A percentile compares a stretch with the other conserved stretches of the same genome.
Evolutionary conservation across 2,113 vertebrate species (phyloP).

Genomic region (Actinemys pallida): DNA sequence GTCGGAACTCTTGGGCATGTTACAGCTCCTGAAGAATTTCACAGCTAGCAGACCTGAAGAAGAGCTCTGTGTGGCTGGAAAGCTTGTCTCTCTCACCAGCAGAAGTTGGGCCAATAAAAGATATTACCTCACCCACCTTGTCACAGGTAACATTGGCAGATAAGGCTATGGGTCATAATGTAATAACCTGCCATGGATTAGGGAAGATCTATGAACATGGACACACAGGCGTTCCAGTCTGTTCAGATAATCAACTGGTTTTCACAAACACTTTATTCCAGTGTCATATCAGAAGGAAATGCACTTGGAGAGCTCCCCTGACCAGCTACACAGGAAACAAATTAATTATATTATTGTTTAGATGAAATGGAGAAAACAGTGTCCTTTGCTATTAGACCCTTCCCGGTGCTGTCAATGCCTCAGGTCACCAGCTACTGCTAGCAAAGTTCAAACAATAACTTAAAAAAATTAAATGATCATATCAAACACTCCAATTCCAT

Average conservation of each 20-base stretch:
- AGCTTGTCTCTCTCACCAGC: neutral
- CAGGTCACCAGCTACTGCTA: neutral
- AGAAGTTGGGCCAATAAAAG: neutral
- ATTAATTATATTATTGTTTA: slow-evolving; percentile 50
- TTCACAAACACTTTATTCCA: slow-evolving; percentile 61
- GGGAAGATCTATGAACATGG: slow-evolving; percentile 30
- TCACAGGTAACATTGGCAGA: neutral
- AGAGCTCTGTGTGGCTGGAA: neutral
- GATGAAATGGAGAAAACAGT: slow-evolving; percentile 51
- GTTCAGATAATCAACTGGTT: slow-evolving; percentile 40
- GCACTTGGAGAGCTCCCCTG: neutral
- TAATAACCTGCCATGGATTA: slow-evolving; percentile 13
- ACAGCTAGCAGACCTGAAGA: neutral
- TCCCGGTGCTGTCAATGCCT: neutral
- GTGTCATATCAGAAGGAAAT: slow-evolving; percentile 50
- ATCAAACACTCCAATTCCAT: neutral
- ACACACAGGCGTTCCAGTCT: neutral
- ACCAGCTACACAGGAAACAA: neutral
- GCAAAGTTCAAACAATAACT: neutral
- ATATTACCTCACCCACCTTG: neutral
- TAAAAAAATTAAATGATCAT: neutral
- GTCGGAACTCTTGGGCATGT: neutral
- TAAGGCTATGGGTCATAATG: neutral
- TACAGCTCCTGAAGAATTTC: neutral
- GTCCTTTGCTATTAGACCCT: neutral